These are phyloP conservation scores for Delichon dasypus DNA, from an alignment of 2,797 vertebrate species.

Conservation along the genomic window DNA sequence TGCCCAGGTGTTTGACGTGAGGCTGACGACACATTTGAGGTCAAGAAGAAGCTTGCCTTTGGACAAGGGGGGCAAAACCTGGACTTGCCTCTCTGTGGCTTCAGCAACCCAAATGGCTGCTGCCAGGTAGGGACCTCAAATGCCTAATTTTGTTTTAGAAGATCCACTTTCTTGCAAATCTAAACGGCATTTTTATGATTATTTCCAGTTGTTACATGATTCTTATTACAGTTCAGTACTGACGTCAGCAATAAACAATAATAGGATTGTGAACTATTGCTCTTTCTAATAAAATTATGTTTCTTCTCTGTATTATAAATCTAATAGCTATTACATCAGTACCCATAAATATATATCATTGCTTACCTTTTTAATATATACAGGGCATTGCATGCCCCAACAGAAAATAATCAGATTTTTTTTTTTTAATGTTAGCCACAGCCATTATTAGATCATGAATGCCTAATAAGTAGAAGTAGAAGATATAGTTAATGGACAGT, in stretches of 20 bases:
- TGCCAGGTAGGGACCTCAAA: not conserved
- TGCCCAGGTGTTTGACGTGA: not conserved
- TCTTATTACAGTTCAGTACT: conserved; percentile 63
- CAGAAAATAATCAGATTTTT: conserved; percentile 73
- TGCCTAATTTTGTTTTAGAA: not conserved
- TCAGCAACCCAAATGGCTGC: accelerated
- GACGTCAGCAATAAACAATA: conserved; percentile 78
- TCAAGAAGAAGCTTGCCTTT: not conserved
- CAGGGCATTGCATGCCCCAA: conserved; percentile 60
- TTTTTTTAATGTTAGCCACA: conserved; percentile 63
- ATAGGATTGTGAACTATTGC: conserved; percentile 75
- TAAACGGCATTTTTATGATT: conserved; percentile 47
- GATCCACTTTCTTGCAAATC: conserved; percentile 26
- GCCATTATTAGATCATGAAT: conserved; percentile 72
- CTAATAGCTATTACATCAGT: conserved; percentile 78
- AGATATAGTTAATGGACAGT: conserved; percentile 49
- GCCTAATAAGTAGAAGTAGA: conserved; percentile 61
- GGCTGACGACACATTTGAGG: not conserved
- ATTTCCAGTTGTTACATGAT: conserved; percentile 62
- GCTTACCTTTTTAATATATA: conserved; percentile 76
- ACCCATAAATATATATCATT: conserved; percentile 74
- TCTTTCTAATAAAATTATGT: conserved; percentile 77
- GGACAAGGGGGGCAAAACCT: not conserved
- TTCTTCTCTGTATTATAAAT: conserved; percentile 74
- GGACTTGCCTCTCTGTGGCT: not conserved